Evolutionary conservation across 2,113 vertebrate species (phyloP), one percentile per base, ranked within the genome.

Genomic region (Thermophis baileyi): DNA sequence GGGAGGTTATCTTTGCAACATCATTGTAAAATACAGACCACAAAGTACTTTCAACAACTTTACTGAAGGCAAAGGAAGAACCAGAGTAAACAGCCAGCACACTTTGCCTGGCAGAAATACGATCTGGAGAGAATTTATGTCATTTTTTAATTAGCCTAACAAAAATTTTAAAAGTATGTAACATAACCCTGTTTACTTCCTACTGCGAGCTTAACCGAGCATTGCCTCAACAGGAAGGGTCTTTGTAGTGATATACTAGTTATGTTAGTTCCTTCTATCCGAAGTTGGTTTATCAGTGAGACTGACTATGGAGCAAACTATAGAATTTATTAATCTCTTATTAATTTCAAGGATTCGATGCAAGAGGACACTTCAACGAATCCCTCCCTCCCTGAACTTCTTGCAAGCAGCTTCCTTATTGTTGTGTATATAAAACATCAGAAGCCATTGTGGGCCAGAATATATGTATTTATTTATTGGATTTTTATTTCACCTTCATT

Each of bases 141-240:
- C 69, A 85, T 60, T 90, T 85, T 90, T 86, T 93, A 60, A 86
- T 89, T 55, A 81, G 74, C 88, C 51, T 90, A 89, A 86, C 53
- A 49, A 86, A 89, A 89, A 89, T 46, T 57, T 30, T 86, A 81
- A 81, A 86, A 86, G 30, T 50, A 24, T 90, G 30, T 93, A 81
- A 50, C 88, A 40, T 89, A 60, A 93, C 20, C 74, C 88, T 86
- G 20, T 60, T 85, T 54, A 30, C 53, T 50, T 89, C 53, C 88
- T 89, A 50, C 53, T 50, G 88, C 44, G 53, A 54, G 57, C 74
- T 50, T 90, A 9, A 4, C n/a, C 9, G 44, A 40, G 30, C 69
- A 50, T 55, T 24, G n/a, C 54, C 91, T 87, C 46, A 60, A 25
- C 8, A 22, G 51, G 8, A 92, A 22, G 49, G 3, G 20, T 54